These are phyloP conservation scores for Bubo bubo DNA, from an alignment of 2,113 vertebrate genomes.

Conservation along the genomic window DNA sequence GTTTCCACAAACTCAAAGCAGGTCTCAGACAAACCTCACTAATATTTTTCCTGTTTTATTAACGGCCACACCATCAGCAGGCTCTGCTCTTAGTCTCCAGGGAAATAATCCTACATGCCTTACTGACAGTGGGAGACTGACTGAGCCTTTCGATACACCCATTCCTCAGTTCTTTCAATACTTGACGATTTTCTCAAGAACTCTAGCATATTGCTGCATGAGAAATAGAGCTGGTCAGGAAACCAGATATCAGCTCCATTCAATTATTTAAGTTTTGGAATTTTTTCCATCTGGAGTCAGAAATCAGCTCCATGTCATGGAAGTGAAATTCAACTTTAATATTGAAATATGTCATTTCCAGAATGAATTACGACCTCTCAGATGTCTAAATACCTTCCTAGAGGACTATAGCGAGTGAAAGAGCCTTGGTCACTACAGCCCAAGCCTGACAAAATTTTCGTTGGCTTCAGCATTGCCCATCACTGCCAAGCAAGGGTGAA, in stretches of 20 bases:
- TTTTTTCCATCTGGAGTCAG: conserved; percentile 58
- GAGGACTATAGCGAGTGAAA: background rate
- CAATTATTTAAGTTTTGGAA: background rate
- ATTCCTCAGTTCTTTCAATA: background rate
- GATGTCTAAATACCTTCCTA: conserved; percentile 27
- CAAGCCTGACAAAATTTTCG: background rate
- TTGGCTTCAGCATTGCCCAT: background rate
- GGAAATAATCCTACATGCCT: conserved; percentile 4
- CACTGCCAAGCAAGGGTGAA: conserved; percentile 28
- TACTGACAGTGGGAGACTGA: background rate
- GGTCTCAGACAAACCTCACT: background rate
- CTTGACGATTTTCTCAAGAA: conserved; percentile 13
- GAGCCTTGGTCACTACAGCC: background rate
- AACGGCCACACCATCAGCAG: background rate
- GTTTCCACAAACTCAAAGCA: conserved; percentile 43
- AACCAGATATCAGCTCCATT: conserved; percentile 39
- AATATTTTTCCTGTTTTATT: background rate
- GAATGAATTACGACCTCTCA: background rate
- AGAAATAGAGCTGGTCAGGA: conserved; percentile 37
- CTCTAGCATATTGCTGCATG: background rate
- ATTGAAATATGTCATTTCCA: conserved; percentile 39
- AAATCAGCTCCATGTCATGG: conserved; percentile 16
- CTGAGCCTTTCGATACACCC: background rate
- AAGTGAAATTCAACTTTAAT: conserved; percentile 44
- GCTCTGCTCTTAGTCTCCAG: background rate